Evolutionary conservation across 2,797 vertebrate genomes (phyloP).

Genomic region (Echiichthys vipera): DNA sequence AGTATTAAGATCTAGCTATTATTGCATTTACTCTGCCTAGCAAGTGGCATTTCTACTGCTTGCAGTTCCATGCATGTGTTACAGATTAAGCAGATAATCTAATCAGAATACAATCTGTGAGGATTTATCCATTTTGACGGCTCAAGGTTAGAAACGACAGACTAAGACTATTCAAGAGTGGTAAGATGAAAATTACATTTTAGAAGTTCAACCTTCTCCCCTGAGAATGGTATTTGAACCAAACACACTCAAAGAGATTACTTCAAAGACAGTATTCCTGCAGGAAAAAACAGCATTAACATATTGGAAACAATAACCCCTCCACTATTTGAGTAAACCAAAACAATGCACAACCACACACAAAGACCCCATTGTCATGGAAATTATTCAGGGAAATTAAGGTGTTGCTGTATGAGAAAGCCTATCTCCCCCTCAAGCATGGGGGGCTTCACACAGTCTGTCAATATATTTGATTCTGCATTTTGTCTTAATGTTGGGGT

Average conservation of each 20-base stretch:
- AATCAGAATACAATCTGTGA: conserved; percentile 81
- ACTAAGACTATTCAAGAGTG: conserved; percentile 64
- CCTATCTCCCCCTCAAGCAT: conserved; percentile 27
- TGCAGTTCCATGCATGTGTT: conserved; percentile 67
- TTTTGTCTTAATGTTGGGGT: conserved; percentile 5
- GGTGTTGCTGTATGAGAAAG: conserved; percentile 41
- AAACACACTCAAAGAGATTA: conserved; percentile 76
- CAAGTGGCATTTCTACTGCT: conserved; percentile 51
- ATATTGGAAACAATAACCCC: conserved; percentile 82
- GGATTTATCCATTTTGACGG: conserved; percentile 76
- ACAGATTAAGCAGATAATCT: conserved; percentile 82
- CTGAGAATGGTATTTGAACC: conserved; percentile 67
- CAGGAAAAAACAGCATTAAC: conserved; percentile 78
- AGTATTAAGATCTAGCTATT: conserved; percentile 65
- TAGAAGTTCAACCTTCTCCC: conserved; percentile 71
- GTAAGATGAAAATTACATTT: conserved; percentile 75
- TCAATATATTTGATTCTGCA: conserved; percentile 46
- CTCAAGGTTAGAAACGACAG: conserved; percentile 79
- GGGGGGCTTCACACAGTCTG: conserved; percentile 27
- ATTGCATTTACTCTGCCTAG: conserved; percentile 64
- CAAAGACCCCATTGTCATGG: conserved; percentile 74
- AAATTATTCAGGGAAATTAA: conserved; percentile 73
- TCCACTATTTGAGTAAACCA: conserved; percentile 67
- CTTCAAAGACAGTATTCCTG: conserved; percentile 82
- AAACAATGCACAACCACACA: conserved; percentile 69